Evolutionary conservation across 2,888 invertebrate species (phyloP), one percentile per base, ranked within the genome.

Genomic region (Orgyia antiqua): DNA sequence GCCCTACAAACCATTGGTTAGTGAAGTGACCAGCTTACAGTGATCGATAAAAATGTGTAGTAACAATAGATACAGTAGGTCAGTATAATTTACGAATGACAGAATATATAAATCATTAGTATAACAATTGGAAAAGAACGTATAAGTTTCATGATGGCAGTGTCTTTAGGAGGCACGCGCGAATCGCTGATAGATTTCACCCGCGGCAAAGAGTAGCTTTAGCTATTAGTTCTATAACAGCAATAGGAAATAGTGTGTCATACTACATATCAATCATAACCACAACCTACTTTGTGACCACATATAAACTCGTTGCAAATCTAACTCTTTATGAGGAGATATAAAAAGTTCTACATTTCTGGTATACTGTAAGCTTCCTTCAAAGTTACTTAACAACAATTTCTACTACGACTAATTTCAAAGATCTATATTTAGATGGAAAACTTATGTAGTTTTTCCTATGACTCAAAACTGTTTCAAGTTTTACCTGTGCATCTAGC

Each of bases 51-150:
- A 55, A 52, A 45, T 48, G 43, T 31, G 43, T 38, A 51, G 28
- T 20, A 59, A 66, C 52, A 52, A 68, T 66, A 51, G 54, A 39
- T 38, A 47, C 58, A 65, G 61, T 75, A 57, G 72, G 69, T 68
- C 68, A 68, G 52, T 58, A 53, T 59, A 64, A 68, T 66, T 66
- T 57, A 58, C 51, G 46, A 61, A 55, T 68, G 71, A 68, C 71
- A 69, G 71, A 63, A 49, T 47, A 57, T 46, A 77, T 78, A 72
- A 78, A 76, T 78, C 78, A 76, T 75, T 59, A 42, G 49, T 70
- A 71, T 65, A 72, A 71, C 65, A 55, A 74, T 72, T 61, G n/a
- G n/a, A n/a, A n/a, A n/a, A n/a, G n/a, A 66, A 68, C 68, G 64
- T 57, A 65, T 63, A 65, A 59, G 59, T 65, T 68, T 65, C 69